Evolutionary conservation across 2,797 vertebrate species (phyloP).

Genomic region (Enteromius paludinosus): DNA sequence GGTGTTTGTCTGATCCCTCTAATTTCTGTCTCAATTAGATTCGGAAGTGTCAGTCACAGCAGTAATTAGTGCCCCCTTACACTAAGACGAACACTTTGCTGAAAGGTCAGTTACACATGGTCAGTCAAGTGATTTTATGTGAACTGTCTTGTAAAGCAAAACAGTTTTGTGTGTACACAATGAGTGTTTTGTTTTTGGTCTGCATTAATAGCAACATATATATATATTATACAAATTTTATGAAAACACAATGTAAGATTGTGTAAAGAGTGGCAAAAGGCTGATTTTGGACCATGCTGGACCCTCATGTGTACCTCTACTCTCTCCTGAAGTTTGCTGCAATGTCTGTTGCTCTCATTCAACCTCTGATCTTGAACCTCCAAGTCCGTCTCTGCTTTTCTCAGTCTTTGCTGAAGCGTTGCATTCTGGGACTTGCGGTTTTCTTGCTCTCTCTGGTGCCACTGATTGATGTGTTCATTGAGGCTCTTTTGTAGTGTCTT

Average conservation of each 20-base stretch:
- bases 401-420: conserved; percentile 84
- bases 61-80: conserved; percentile 35
- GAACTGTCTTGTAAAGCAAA: conserved; percentile 2
- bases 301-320: conserved; percentile 81
- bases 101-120: conserved; percentile 38
- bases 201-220: conserved; percentile 5
- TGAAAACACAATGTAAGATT: not conserved
- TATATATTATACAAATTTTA: not conserved
- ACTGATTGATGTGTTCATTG: conserved; percentile 80
- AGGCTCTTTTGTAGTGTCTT: conserved; percentile 80
- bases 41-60: conserved; percentile 44
- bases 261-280: not conserved
- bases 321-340: conserved; percentile 87
- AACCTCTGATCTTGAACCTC: conserved; percentile 85
- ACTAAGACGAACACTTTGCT: conserved; percentile 29
- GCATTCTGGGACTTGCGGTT: conserved; percentile 84
- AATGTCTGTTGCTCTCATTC: conserved; percentile 84
- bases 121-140: conserved; percentile 16
- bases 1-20: conserved; percentile 52
- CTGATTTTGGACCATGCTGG: not conserved
- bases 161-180: conserved; percentile 1
- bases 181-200: not conserved
- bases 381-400: conserved; percentile 86
- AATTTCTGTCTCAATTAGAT: conserved; percentile 49
- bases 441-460: conserved; percentile 87